Evolutionary conservation across 2,797 vertebrate species (phyloP).

Genomic region (Thalassophryne amazonica): DNA sequence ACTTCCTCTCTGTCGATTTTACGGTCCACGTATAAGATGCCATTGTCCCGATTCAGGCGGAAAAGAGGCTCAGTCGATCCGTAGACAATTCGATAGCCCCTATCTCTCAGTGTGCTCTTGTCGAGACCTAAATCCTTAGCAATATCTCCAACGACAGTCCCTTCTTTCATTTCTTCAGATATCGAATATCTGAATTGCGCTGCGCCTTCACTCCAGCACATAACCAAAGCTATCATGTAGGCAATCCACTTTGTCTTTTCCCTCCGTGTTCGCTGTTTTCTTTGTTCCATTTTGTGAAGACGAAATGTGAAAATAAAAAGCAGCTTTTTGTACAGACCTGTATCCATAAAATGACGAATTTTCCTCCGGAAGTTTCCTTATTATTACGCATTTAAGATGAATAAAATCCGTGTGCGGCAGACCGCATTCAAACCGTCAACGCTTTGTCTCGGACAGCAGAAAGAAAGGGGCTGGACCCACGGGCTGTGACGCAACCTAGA

Average conservation of each 20-base stretch:
- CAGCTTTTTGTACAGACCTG: neutral
- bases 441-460: neutral
- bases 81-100: constrained; percentile 72
- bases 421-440: neutral
- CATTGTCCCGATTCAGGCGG: constrained; percentile 74
- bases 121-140: too few relatives aligned
- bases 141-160: too few relatives aligned
- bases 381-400: too few relatives aligned
- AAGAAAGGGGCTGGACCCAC: constrained; percentile 3
- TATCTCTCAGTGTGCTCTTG: constrained; percentile 52
- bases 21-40: constrained; percentile 72
- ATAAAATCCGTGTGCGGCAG: neutral
- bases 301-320: neutral
- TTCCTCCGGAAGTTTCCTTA: neutral
- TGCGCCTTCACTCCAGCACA: constrained; percentile 20
- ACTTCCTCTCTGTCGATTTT: constrained; percentile 74
- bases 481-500: neutral
- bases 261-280: constrained; percentile 5
- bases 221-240: constrained; percentile 6
- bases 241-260: neutral
- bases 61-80: constrained; percentile 60
- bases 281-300: constrained; percentile 53
- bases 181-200: constrained; percentile 59
- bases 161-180: too few relatives aligned
- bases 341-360: accelerated